Percentiles rank a stretch among this genome's conserved stretches.
Conservation (phyloP, 2,797 vertebrate genomes). For the Lutjanus campechanus region DNA sequence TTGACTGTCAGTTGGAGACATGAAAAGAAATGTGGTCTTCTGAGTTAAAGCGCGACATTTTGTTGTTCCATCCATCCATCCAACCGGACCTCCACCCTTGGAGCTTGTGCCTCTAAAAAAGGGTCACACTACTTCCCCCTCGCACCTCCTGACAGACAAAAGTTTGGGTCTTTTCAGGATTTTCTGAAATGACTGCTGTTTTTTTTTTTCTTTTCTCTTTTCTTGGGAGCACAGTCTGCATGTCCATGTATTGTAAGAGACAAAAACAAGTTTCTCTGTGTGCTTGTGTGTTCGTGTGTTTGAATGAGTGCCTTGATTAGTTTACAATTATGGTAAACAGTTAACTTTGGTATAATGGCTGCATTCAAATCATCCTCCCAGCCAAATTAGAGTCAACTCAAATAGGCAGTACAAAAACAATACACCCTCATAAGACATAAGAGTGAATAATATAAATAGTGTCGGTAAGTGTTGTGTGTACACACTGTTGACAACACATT, state of each 20-base stretch:
- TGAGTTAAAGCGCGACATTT: no score
- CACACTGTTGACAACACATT: neutral
- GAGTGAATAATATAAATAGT: neutral
- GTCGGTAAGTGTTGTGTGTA: neutral
- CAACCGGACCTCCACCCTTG: no score
- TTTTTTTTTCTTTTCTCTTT: no score
- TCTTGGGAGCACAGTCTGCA: neutral
- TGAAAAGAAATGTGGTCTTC: no score
- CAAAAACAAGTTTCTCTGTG: neutral
- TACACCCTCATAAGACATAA: neutral
- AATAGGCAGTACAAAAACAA: neutral
- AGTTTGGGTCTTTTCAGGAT: no score
- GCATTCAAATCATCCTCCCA: neutral
- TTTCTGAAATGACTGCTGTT: no score
- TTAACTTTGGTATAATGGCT: neutral
- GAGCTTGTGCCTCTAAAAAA: no score
- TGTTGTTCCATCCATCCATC: no score
- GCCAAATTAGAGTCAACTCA: neutral
- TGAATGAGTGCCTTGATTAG: neutral
- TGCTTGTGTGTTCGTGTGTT: neutral
- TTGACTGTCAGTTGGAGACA: no score
- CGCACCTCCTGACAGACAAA: no score
- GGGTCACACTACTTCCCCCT: no score
- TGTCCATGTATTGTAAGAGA: neutral
- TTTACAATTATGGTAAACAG: neutral